Evolutionary conservation across 2,888 invertebrate species (phyloP).

Genomic region (Podotricha telesiphe): DNA sequence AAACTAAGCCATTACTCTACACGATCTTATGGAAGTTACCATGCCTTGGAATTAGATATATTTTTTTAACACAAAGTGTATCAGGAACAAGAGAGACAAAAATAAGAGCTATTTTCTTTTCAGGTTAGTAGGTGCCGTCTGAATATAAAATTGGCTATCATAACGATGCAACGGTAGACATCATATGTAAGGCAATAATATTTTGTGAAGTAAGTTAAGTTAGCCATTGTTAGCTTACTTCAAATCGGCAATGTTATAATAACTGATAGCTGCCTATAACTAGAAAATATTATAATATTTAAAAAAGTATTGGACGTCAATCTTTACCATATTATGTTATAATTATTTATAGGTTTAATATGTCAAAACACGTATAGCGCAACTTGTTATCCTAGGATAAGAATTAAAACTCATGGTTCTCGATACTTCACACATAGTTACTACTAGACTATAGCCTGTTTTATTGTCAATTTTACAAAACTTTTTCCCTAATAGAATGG

Average conservation of each 20-base stretch:
- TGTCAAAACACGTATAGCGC: too few species aligned
- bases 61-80: neutral
- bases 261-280: neutral
- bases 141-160: conserved; percentile 3
- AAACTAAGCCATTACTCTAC: too few species aligned
- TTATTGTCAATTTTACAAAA: too few species aligned
- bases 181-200: neutral
- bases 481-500: too few species aligned
- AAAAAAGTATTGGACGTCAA: neutral
- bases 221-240: neutral
- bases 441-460: too few species aligned
- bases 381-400: too few species aligned
- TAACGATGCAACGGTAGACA: neutral
- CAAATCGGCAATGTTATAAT: neutral
- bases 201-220: neutral
- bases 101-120: conserved; percentile 2
- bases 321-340: too few species aligned
- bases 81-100: neutral
- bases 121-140: conserved; percentile 14
- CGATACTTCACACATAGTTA: too few species aligned
- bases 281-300: neutral
- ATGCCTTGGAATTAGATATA: neutral
- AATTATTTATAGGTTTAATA: too few species aligned
- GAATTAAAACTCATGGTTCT: too few species aligned
- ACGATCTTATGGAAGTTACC: neutral